These are phyloP conservation scores for Lasius platythorax DNA, from an alignment of 2,888 invertebrate genomes.

Conservation along the genomic window DNA sequence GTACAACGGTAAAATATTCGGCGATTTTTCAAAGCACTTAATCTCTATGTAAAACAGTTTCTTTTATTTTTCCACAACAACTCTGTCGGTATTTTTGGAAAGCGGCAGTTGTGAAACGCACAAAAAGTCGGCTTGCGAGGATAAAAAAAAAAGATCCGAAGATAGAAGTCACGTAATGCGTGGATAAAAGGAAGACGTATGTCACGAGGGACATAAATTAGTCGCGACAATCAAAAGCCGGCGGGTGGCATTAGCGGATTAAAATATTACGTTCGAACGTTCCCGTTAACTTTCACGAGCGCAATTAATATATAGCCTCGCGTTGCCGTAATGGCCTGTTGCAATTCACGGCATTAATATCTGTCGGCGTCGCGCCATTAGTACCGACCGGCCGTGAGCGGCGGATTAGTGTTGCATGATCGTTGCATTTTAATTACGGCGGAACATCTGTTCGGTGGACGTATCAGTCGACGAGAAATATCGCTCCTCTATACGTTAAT, in stretches of 20 bases:
- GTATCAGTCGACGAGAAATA: slow-evolving; percentile 72
- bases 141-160: not conserved
- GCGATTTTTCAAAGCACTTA: not conserved
- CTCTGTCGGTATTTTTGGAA: not conserved
- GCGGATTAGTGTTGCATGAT: slow-evolving; percentile 66
- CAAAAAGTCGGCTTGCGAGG: not conserved
- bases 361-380: slow-evolving; percentile 76
- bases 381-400: slow-evolving; percentile 71
- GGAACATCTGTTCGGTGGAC: slow-evolving; percentile 72
- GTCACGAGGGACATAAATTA: slow-evolving; percentile 47
- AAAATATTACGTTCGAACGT: slow-evolving; percentile 67
- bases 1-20: not conserved
- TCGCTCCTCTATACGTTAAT: slow-evolving; percentile 72
- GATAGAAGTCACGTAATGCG: not conserved
- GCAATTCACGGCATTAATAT: slow-evolving; percentile 76
- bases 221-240: slow-evolving; percentile 55
- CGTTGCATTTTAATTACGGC: slow-evolving; percentile 75
- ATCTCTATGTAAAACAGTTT: not conserved
- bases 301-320: slow-evolving; percentile 73
- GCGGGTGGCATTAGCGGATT: slow-evolving; percentile 64
- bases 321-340: slow-evolving; percentile 73
- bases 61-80: not conserved
- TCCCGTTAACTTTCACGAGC: slow-evolving; percentile 70
- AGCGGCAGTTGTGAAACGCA: not conserved
- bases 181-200: slow-evolving; percentile 8